Conservation (phyloP, 2,113 vertebrate genomes). For the Carassius auratus region DNA sequence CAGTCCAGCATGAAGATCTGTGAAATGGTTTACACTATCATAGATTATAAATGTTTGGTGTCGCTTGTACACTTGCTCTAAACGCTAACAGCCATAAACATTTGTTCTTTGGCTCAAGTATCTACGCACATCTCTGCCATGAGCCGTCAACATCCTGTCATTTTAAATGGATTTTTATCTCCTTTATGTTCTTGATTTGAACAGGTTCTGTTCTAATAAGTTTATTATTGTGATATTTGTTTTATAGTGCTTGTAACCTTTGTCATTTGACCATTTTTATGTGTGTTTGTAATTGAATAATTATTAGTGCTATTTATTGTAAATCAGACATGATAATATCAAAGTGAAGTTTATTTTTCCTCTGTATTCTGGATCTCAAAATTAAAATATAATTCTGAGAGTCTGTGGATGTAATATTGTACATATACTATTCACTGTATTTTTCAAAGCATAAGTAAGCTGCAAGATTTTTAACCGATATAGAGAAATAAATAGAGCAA, state of each 20-base stretch:
- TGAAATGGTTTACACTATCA: not conserved
- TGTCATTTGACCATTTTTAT: conserved; percentile 47
- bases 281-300: conserved; percentile 46
- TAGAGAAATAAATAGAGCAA: not conserved
- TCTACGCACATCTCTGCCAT: not conserved
- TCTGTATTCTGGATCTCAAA: conserved; percentile 5
- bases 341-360: conserved; percentile 45
- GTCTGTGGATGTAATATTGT: not conserved
- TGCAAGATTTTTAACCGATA: not conserved
- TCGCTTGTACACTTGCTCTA: conserved; percentile 5
- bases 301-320: conserved; percentile 53
- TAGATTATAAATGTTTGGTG: conserved; percentile 19
- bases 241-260: conserved; percentile 33
- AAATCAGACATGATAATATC: conserved; percentile 37
- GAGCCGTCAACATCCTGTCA: conserved; percentile 3
- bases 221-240: conserved; percentile 38
- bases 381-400: conserved; percentile 30
- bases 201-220: conserved; percentile 1
- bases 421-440: not conserved
- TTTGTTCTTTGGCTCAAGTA: conserved; percentile 20
- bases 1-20: conserved; percentile 17
- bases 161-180: conserved; percentile 12
- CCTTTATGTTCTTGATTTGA: conserved; percentile 27
- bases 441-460: not conserved
- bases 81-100: conserved; percentile 13